A percentile compares a stretch with the other conserved stretches of the same genome.
phyloP scores from a whole-genome alignment of 2,113 vertebrate genomes.

The Phylloscopus trochiloides region DNA sequence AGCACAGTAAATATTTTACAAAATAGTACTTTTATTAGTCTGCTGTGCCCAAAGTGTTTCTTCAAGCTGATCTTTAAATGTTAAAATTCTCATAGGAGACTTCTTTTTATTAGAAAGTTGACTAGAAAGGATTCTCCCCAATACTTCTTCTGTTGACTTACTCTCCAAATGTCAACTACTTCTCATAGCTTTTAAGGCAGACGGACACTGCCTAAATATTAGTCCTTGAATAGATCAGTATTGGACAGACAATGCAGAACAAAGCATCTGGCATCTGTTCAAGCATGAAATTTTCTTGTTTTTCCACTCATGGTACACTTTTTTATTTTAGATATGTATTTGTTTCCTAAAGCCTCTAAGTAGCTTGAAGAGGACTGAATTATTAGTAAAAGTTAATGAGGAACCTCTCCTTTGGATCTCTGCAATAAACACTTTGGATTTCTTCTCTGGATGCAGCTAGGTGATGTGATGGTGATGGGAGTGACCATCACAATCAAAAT shows the following conservation, averaged over 20 bases:
- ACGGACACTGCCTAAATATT: background rate
- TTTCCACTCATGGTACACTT: background rate
- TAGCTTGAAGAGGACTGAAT: background rate
- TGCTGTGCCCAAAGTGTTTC: background rate
- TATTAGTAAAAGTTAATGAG: background rate
- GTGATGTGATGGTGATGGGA: background rate
- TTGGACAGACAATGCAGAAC: background rate
- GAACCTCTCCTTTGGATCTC: background rate
- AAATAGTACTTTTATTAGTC: conserved; percentile 12
- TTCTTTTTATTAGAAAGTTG: conserved; percentile 25
- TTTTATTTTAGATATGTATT: background rate
- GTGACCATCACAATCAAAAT: background rate
- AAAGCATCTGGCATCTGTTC: background rate
- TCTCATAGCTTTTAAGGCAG: background rate
- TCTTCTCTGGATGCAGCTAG: background rate
- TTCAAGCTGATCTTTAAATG: conserved; percentile 51
- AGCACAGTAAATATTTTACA: conserved; percentile 1
- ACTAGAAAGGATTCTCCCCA: background rate
- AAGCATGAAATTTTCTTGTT: background rate
- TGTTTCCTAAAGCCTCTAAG: background rate
- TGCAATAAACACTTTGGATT: background rate
- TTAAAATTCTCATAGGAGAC: background rate
- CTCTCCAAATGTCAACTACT: background rate
- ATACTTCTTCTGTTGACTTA: conserved; percentile 14
- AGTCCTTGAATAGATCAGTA: background rate